These are phyloP conservation scores for Dysmachus trigonus DNA, from an alignment of 2,888 invertebrate genomes.

Conservation along the genomic window DNA sequence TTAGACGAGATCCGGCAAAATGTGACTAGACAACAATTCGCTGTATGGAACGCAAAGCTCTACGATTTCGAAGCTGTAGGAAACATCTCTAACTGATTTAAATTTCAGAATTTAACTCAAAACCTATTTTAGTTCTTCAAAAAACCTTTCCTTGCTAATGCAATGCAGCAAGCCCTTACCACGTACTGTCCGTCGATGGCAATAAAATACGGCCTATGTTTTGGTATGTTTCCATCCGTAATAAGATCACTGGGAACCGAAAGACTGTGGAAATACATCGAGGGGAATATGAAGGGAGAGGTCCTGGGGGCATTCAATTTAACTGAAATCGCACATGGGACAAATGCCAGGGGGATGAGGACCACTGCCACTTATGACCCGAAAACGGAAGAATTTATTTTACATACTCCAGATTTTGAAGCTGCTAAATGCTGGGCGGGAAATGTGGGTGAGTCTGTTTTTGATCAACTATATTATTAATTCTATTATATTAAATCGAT, in stretches of 20 bases:
- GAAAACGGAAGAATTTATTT: conserved; percentile 78
- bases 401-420: conserved; percentile 93
- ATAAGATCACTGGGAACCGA: conserved; percentile 73
- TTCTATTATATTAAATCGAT: neutral
- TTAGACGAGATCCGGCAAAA: conserved; percentile 69
- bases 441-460: conserved; percentile 73
- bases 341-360: conserved; percentile 89
- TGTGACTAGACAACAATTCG: conserved; percentile 70
- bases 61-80: conserved; percentile 48
- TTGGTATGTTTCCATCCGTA: conserved; percentile 73
- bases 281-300: conserved; percentile 60
- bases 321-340: conserved; percentile 94
- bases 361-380: conserved; percentile 90
- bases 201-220: conserved; percentile 74
- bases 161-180: conserved; percentile 68
- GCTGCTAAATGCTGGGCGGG: conserved; percentile 98
- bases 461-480: neutral
- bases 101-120: neutral
- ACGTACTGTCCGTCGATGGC: conserved; percentile 71
- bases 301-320: conserved; percentile 81
- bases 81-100: neutral
- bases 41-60: conserved; percentile 73
- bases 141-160: conserved; percentile 59
- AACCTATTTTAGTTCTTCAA: conserved; percentile 63
- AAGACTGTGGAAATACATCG: conserved; percentile 69